Conservation (phyloP, 2,888 invertebrate genomes). For the Pyrgus malvae region DNA sequence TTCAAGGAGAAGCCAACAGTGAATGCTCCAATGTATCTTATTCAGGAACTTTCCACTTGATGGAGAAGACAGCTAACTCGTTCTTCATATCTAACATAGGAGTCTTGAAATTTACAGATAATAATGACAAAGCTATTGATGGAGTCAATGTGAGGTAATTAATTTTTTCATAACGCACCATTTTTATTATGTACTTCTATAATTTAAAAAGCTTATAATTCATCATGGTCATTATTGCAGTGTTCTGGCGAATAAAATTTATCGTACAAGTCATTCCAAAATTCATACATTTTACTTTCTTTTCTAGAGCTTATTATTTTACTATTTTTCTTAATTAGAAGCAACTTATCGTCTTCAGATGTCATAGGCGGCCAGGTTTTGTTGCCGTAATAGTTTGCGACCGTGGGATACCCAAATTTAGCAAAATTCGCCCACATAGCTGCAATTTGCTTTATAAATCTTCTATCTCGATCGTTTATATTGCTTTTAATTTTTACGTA, state of each 20-base stretch:
- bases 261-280: conserved; percentile 63
- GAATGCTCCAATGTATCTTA: conserved; percentile 48
- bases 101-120: conserved; percentile 61
- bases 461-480: conserved; percentile 50
- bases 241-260: conserved; percentile 49
- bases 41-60: conserved; percentile 50
- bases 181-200: too few relatives aligned
- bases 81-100: conserved; percentile 56
- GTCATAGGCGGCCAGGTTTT: conserved; percentile 58
- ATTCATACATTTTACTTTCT: conserved; percentile 54
- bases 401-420: conserved; percentile 65
- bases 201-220: conserved; percentile 47
- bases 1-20: conserved; percentile 49
- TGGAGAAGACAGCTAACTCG: conserved; percentile 64
- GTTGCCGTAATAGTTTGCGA: conserved; percentile 39
- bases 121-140: conserved; percentile 69
- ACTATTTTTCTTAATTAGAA: conserved; percentile 50
- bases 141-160: conserved; percentile 62
- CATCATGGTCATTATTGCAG: conserved; percentile 53
- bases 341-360: conserved; percentile 45
- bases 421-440: conserved; percentile 77
- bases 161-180: too few relatives aligned
- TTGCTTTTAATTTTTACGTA: conserved; percentile 53
- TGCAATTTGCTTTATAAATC: conserved; percentile 60
- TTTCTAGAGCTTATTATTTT: conserved; percentile 44